Evolutionary conservation across 1,140 invertebrate species (phyloP).

Genomic region (Thalassaphorura encarpata): DNA sequence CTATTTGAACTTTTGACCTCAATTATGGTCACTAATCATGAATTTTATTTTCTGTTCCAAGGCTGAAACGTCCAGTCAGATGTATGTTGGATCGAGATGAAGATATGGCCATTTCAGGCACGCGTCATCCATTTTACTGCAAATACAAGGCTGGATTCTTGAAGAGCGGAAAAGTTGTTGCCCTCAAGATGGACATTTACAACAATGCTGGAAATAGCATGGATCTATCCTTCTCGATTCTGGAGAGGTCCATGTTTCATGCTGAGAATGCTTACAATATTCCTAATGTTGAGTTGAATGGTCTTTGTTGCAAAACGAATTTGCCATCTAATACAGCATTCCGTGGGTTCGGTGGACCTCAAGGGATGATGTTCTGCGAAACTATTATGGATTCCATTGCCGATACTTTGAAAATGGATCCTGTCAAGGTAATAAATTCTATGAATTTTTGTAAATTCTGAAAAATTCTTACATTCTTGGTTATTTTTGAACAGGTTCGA

Average conservation of each 20-base stretch:
- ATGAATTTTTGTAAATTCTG: too few species aligned
- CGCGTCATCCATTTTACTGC: slow-evolving; percentile 75
- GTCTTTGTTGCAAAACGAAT: slow-evolving; percentile 71
- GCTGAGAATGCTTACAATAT: slow-evolving; percentile 68
- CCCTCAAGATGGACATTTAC: slow-evolving; percentile 60
- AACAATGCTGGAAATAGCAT: slow-evolving; percentile 70
- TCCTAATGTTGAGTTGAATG: slow-evolving; percentile 54
- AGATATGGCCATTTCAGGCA: slow-evolving; percentile 82
- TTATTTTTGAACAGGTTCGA: slow-evolving; percentile 44
- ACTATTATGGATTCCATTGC: slow-evolving; percentile 66
- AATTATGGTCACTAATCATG: not conserved
- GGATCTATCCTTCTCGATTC: slow-evolving; percentile 72
- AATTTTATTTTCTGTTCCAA: slow-evolving; percentile 42
- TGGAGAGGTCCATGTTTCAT: slow-evolving; percentile 61
- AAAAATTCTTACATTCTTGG: not conserved
- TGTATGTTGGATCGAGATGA: slow-evolving; percentile 87
- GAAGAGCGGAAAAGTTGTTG: slow-evolving; percentile 60
- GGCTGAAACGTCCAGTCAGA: slow-evolving; percentile 64
- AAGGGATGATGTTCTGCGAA: slow-evolving; percentile 77
- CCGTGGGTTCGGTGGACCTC: slow-evolving; percentile 77
- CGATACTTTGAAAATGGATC: slow-evolving; percentile 51
- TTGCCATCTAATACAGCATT: slow-evolving; percentile 83
- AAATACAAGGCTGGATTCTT: slow-evolving; percentile 79
- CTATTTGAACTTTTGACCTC: not conserved
- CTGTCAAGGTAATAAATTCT: too few species aligned